Evolutionary conservation across 37 sponge, comb jelly and placozoan species (phyloP).

Genomic region (Crambe crambe): DNA sequence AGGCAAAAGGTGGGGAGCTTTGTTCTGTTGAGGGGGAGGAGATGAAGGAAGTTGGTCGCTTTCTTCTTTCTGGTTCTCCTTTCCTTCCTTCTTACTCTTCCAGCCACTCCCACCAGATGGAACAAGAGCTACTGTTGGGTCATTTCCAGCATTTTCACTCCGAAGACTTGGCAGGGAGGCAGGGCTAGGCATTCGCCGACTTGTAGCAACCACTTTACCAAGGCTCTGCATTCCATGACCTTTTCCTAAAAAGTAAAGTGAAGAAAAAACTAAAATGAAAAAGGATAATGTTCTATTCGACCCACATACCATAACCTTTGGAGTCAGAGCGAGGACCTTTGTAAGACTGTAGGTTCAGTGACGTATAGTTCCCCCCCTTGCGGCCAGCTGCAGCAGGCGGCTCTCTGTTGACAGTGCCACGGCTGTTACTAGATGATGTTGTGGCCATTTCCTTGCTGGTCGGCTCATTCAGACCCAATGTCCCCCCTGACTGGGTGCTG

Average conservation of each 20-base stretch:
- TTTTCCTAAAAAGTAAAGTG: background rate
- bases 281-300: no score
- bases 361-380: slow-evolving; percentile 25
- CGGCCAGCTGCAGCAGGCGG: slow-evolving; percentile 11
- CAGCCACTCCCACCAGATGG: slow-evolving; percentile 85
- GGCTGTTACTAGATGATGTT: background rate
- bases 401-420: background rate
- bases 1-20: slow-evolving; percentile 6
- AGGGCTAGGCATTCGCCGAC: slow-evolving; percentile 87
- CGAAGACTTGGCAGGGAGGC: slow-evolving; percentile 83
- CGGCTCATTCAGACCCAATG: slow-evolving; percentile 9
- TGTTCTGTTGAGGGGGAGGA: background rate
- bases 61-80: slow-evolving; percentile 38
- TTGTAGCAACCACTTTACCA: slow-evolving; percentile 62
- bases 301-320: slow-evolving; percentile 10
- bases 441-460: slow-evolving; percentile 5
- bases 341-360: slow-evolving; percentile 36
- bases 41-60: background rate
- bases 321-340: background rate
- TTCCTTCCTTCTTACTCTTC: slow-evolving; percentile 41
- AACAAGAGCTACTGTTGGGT: slow-evolving; percentile 81
- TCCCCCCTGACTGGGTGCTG: slow-evolving; percentile 2
- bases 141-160: slow-evolving; percentile 87
- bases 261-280: background rate
- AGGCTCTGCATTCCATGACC: slow-evolving; percentile 83